Percentiles rank a stretch among this genome's conserved stretches.
Conservation (phyloP, 2,888 invertebrate species). For the Palloptera scutellata region DNA sequence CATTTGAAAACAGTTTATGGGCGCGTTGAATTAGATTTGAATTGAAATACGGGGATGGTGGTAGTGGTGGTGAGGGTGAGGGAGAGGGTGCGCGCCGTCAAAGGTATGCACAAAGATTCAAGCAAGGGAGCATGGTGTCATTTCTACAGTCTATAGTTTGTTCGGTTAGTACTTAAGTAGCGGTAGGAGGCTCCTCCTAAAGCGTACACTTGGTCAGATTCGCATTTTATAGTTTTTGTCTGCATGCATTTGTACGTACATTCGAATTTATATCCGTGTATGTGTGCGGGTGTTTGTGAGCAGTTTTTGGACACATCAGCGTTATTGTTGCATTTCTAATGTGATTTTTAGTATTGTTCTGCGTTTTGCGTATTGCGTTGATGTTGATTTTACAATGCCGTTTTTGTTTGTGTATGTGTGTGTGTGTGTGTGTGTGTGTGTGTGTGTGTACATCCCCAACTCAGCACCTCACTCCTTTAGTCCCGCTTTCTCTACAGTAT, state of each 20-base stretch:
- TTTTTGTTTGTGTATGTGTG: constrained; percentile 46
- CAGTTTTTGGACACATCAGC: constrained; percentile 23
- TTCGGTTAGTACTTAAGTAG: not conserved
- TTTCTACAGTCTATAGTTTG: not conserved
- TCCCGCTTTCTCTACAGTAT: constrained; percentile 32
- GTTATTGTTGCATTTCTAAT: constrained; percentile 57
- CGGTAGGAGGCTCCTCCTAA: too few species aligned
- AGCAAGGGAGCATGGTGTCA: too few species aligned
- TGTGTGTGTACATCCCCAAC: constrained; percentile 28
- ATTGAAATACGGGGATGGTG: not conserved
- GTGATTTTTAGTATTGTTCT: constrained; percentile 58
- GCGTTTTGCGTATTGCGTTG: constrained; percentile 45
- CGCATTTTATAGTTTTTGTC: not conserved
- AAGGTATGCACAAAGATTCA: too few species aligned
- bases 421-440: constrained; percentile 20
- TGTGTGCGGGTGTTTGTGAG: too few species aligned
- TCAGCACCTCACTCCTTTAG: too few species aligned
- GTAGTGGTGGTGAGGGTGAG: not conserved
- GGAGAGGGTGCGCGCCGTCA: not conserved
- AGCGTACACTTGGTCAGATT: not conserved
- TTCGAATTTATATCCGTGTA: not conserved
- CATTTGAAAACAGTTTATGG: constrained; percentile 28
- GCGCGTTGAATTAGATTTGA: not conserved
- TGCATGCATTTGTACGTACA: not conserved
- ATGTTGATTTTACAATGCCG: constrained; percentile 37